Conservation (phyloP, 35 echinoderm and acorn worm species). For the Patiria miniata region DNA sequence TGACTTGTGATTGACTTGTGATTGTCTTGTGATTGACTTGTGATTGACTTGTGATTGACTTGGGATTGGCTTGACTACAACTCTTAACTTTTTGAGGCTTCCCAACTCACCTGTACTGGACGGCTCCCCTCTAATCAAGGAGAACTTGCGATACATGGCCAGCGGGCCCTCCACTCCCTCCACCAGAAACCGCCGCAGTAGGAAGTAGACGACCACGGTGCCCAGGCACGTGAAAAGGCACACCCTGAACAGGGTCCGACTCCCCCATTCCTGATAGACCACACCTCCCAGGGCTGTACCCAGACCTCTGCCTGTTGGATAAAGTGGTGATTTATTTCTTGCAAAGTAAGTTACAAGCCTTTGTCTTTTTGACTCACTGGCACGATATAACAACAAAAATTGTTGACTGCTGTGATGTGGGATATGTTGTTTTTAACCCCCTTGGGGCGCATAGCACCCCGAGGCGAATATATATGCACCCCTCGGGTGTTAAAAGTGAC, state of each 20-base stretch:
- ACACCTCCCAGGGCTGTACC: conserved; percentile 74
- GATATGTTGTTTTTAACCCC: no score
- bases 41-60: no score
- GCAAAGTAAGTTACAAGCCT: not conserved
- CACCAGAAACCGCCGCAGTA: conserved; percentile 22
- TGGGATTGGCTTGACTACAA: no score
- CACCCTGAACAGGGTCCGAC: conserved; percentile 62
- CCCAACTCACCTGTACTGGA: not conserved
- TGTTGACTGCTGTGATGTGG: no score
- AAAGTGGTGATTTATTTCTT: not conserved
- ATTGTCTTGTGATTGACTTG: no score
- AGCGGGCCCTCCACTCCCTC: conserved; percentile 11
- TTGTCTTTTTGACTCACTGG: not conserved
- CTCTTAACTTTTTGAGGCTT: no score
- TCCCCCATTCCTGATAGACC: conserved; percentile 66
- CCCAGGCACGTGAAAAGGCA: conserved; percentile 57
- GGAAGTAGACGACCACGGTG: conserved; percentile 43
- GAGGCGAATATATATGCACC: not conserved
- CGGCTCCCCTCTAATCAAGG: not conserved
- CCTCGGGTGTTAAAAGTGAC: not conserved
- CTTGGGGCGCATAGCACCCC: no score
- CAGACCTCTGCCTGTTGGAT: conserved; percentile 64
- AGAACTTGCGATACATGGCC: conserved; percentile 13
- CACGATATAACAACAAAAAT: not conserved
- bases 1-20: no score